Base-by-base conservation (phyloP, 2,113 vertebrate species). In the Misgurnus anguillicaudatus region DNA sequence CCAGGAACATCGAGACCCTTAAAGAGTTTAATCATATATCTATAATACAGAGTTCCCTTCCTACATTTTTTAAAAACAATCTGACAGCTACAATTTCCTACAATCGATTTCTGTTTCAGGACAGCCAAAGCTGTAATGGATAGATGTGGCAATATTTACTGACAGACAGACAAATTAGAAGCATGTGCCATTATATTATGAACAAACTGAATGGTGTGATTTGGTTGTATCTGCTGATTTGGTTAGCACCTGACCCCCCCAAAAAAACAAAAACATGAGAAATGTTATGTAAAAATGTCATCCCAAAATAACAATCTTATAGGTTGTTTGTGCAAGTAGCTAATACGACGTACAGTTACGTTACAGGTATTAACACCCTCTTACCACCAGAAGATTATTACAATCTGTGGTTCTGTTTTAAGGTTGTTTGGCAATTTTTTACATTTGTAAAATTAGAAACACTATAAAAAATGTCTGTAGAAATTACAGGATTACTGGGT, bases 61-160 rank as follows among this genome's bases (percentile, higher is more conserved):
- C 48, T 76, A 38, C 21, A 78, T 78, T 64, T n/a, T 85, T 82
- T 82, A 78, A 80, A 79, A 41, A 68, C 75, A 75, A 47, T 41
- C 78, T 41, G 69, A 80, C 64, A 68, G 48, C 38, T 21, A 45
- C 57, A 77, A 75, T 83, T 68, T 71, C 51, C 58, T 48, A 51
- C 24, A 24, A 74, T 77, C 31, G 67, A 82, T 85, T 82, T 77
- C 77, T 41, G 48, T 75, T 66, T 58, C 45, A 75, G 21, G 62
- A 79, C 51, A 69, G 63, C 13, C 57, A n/a, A 19, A 69, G 65
- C 45, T 47, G 39, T 60, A 75, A 68, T 75, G 63, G 75, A 83
- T 78, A 60, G 17, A 67, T 66, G 71, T 48, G 48, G 21, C 21
- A 4, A 71, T 67, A 39, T 61, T 14, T 39, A 69, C 79, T 55